These are phyloP conservation scores for Cydia strobilella DNA, from an alignment of 1,140 invertebrate species.

Conservation along the genomic window DNA sequence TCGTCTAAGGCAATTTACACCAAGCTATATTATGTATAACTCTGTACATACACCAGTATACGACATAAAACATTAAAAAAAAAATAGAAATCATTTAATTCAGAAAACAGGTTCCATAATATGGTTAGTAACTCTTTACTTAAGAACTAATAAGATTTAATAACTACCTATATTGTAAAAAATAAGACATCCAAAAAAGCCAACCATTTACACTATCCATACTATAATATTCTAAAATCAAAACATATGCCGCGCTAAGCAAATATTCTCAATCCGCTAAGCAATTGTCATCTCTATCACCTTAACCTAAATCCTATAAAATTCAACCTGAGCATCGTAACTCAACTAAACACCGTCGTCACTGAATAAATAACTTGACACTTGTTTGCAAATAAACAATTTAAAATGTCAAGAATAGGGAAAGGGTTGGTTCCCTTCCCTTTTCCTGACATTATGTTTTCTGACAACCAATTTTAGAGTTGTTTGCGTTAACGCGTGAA, in stretches of 20 bases:
- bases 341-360: slow-evolving; percentile 45
- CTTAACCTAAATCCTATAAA: slow-evolving; percentile 6
- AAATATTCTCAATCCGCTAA: neutral
- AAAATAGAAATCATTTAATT: too few relatives aligned
- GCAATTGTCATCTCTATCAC: neutral
- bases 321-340: slow-evolving; percentile 37
- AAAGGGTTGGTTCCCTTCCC: slow-evolving; percentile 70
- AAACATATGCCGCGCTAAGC: neutral
- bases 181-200: neutral
- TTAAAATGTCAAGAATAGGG: slow-evolving; percentile 79
- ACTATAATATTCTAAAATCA: slow-evolving; percentile 24
- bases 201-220: neutral
- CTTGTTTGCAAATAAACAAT: slow-evolving; percentile 79
- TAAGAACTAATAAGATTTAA: too few relatives aligned
- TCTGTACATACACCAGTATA: too few relatives aligned
- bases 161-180: too few relatives aligned
- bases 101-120: too few relatives aligned
- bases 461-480: slow-evolving; percentile 73
- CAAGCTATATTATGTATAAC: too few relatives aligned
- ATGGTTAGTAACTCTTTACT: too few relatives aligned
- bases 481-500: slow-evolving; percentile 52
- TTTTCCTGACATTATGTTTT: slow-evolving; percentile 74
- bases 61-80: too few relatives aligned
- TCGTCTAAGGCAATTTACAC: too few relatives aligned
- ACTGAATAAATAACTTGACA: slow-evolving; percentile 78